phyloP scores from a whole-genome alignment of 2,888 invertebrate species.

The Leptinotarsa haldemani region DNA sequence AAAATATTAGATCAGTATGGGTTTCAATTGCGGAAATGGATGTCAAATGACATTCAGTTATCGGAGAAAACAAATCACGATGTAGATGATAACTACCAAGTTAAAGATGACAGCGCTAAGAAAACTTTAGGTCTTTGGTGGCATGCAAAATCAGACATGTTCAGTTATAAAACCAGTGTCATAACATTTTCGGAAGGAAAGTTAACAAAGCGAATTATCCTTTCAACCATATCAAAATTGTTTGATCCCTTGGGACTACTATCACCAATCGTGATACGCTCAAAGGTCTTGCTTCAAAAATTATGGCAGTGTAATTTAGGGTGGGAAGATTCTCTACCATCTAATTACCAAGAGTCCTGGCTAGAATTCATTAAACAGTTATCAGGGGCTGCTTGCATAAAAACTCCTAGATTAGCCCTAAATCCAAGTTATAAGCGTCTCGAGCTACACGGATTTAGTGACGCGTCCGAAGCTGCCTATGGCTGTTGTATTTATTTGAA shows the following conservation, averaged over 20 bases:
- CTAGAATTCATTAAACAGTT: not conserved
- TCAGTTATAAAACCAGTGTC: constrained; percentile 2
- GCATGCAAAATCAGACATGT: constrained; percentile 6
- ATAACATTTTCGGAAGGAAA: not conserved
- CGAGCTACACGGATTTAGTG: constrained; percentile 1
- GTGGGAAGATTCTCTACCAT: constrained; percentile 1
- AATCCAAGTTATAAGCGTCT: not conserved
- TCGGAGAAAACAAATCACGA: not conserved
- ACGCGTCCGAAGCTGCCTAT: constrained; percentile 4
- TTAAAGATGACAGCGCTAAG: not conserved
- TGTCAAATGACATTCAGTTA: constrained; percentile 2
- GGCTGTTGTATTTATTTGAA: not conserved
- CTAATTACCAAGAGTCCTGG: not conserved
- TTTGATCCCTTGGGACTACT: constrained; percentile 17
- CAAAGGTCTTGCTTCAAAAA: constrained; percentile 22
- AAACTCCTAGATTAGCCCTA: not conserved
- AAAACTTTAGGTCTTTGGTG: constrained; percentile 16
- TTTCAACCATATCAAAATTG: constrained; percentile 13
- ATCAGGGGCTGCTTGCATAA: not conserved
- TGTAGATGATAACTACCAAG: not conserved
- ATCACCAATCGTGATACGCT: constrained; percentile 3
- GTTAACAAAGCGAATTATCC: constrained; percentile 11
- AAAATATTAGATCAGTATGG: not conserved
- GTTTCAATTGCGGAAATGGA: constrained; percentile 4
- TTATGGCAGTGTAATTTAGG: constrained; percentile 19